Evolutionary conservation across 2,888 invertebrate species (phyloP).

Genomic region (Prostheceraeus crozeri): DNA sequence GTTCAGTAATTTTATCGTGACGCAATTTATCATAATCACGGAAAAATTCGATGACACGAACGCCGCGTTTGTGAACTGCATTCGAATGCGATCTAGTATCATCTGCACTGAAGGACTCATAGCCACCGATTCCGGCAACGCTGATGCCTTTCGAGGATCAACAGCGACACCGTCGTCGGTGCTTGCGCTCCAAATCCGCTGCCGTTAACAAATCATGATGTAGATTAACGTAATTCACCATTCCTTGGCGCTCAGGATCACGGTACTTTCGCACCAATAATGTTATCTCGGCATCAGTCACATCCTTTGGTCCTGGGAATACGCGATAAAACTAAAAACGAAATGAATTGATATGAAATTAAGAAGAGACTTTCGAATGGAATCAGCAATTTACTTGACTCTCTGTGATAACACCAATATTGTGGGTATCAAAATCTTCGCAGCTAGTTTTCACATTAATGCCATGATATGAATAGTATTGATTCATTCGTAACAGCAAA

Average conservation of each 20-base stretch:
- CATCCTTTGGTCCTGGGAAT: constrained; percentile 53
- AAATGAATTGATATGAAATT: too few relatives aligned
- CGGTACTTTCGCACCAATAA: constrained; percentile 52
- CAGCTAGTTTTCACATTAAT: constrained; percentile 51
- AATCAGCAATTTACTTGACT: constrained; percentile 56
- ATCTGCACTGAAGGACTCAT: constrained; percentile 52
- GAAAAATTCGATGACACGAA: constrained; percentile 55
- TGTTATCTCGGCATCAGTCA: constrained; percentile 51
- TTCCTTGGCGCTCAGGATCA: constrained; percentile 49
- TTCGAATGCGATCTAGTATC: constrained; percentile 53
- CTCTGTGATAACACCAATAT: constrained; percentile 54
- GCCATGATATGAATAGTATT: constrained; percentile 52
- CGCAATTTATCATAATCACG: constrained; percentile 54
- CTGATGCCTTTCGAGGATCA: too few relatives aligned
- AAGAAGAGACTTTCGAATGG: too few relatives aligned
- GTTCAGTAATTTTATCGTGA: constrained; percentile 54
- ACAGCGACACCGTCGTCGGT: not conserved
- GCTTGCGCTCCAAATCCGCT: constrained; percentile 1
- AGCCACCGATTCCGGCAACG: too few relatives aligned
- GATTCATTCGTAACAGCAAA: constrained; percentile 47
- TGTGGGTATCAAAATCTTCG: constrained; percentile 55
- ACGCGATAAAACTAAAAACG: constrained; percentile 55
- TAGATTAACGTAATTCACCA: constrained; percentile 55
- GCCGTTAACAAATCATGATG: constrained; percentile 50
- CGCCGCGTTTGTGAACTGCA: constrained; percentile 54